These are phyloP conservation scores for Catostylus mosaicus DNA, from an alignment of 30 jellyfish, hydroid and myxozoan species.

Conservation along the genomic window DNA sequence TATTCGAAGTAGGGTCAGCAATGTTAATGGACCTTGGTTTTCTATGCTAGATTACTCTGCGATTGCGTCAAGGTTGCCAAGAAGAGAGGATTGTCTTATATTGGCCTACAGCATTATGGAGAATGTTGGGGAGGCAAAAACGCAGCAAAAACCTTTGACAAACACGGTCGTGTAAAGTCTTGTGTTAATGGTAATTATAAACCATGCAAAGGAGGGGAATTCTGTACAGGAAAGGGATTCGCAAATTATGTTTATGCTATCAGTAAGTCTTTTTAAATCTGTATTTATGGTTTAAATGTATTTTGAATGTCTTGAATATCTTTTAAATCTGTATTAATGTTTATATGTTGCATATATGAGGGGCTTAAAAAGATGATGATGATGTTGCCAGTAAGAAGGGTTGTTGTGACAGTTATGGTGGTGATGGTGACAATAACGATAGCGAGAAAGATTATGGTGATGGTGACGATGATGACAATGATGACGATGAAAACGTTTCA, in stretches of 20 bases:
- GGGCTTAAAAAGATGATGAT: not conserved
- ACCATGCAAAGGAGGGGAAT: slow-evolving; percentile 37
- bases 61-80: slow-evolving; percentile 35
- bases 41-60: slow-evolving; percentile 29
- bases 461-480: not conserved
- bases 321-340: too few species aligned
- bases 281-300: too few species aligned
- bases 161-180: slow-evolving; percentile 8
- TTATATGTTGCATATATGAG: too few species aligned
- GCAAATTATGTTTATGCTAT: slow-evolving; percentile 47
- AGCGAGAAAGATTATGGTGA: not conserved
- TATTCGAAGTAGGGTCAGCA: too few species aligned
- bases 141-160: slow-evolving; percentile 10
- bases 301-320: too few species aligned
- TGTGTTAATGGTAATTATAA: slow-evolving; percentile 44
- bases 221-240: slow-evolving; percentile 18
- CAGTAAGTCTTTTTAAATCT: slow-evolving; percentile 29
- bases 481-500: not conserved
- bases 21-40: too few species aligned
- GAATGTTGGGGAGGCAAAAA: slow-evolving; percentile 60
- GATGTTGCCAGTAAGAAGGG: not conserved
- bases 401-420: not conserved
- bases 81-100: not conserved
- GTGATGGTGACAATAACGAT: not conserved
- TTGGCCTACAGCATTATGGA: slow-evolving; percentile 48